A percentile compares a stretch with the other conserved stretches of the same genome.
These are phyloP conservation scores for Chroicocephalus ridibundus DNA, from an alignment of 2,113 vertebrate species.

Conservation along the genomic window DNA sequence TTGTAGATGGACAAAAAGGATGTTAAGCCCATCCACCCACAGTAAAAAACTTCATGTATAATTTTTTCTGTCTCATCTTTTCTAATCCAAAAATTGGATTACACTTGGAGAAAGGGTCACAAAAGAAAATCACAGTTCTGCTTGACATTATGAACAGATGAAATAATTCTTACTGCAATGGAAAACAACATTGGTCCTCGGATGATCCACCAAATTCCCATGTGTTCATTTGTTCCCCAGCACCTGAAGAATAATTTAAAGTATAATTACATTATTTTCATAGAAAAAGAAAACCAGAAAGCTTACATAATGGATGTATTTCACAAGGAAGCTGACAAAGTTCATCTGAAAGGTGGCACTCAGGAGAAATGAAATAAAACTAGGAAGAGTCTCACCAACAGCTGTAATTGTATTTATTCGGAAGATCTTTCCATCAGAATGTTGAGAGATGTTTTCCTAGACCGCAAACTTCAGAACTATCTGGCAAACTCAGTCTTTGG, in stretches of 20 bases:
- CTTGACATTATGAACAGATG: background rate
- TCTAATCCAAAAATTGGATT: background rate
- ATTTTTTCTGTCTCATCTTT: background rate
- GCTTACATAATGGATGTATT: background rate
- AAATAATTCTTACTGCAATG: slow-evolving; percentile 80
- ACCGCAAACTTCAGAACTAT: background rate
- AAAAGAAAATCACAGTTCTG: background rate
- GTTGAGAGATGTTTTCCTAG: background rate
- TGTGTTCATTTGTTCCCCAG: slow-evolving; percentile 82
- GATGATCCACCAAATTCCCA: slow-evolving; percentile 94
- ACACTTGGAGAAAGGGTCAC: background rate
- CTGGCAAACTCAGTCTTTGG: background rate
- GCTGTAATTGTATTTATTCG: background rate
- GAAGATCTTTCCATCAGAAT: background rate
- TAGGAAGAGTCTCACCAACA: background rate
- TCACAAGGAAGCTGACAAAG: background rate
- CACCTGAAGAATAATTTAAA: slow-evolving; percentile 76
- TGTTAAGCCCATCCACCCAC: background rate
- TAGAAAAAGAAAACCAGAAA: background rate
- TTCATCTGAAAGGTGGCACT: background rate
- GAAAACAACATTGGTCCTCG: slow-evolving; percentile 88
- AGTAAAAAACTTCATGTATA: background rate
- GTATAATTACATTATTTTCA: background rate
- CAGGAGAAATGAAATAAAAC: background rate
- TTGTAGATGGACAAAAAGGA: background rate